Base-by-base conservation (phyloP, 2,888 invertebrate species). In the Microplitis deprimator region DNA sequence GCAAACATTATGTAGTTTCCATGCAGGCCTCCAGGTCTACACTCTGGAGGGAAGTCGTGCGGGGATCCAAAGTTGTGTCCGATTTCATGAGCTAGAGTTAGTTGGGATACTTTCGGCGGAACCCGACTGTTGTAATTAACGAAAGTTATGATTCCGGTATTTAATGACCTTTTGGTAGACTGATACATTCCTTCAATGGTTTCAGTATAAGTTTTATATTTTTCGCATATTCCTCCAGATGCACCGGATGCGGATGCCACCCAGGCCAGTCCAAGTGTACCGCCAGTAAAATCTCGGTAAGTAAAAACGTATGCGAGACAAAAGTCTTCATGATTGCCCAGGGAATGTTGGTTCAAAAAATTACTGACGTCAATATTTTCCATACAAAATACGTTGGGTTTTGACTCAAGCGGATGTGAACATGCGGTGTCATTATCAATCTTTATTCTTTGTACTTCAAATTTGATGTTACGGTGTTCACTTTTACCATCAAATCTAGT, bases 1-100 rank as follows among this genome's bases (percentile, higher is more conserved):
- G 98, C 98, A 91, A 98, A 99, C 99, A 99, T 99, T 86, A 99
- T 99, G 91, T 94, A 99, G 92, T 99, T 99, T 76, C 99, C 99
- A 81, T 94, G 94, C 59, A 95, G 92, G 7, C 98, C 96, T 77
- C 98, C 97, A 0, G 98, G 97, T 79, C 97, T 93, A 89, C 96
- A 97, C 85, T 97, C 96, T 20, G 94, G 94, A 0, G 97, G 97
- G 90, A 95, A 97, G 91, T 98, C 98, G 90, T 98, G 98, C 97
- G 98, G 98, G 78, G 98, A 98, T 77, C 99, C 99, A 90, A 99
- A 99, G 91, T 99, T 99, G 89, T 99, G 99, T 3, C 99, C 99
- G 83, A 96, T 96, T 91, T 99, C 99, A 90, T 99, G 99, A 0
- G 99, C 99, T 82, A 99, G 91, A 0, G 99, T 99, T 79, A 99